Percentiles rank a stretch among this genome's conserved stretches.
These are phyloP conservation scores for Petrocephalus zakoni DNA, from an alignment of 2,113 vertebrate genomes.

Conservation along the genomic window DNA sequence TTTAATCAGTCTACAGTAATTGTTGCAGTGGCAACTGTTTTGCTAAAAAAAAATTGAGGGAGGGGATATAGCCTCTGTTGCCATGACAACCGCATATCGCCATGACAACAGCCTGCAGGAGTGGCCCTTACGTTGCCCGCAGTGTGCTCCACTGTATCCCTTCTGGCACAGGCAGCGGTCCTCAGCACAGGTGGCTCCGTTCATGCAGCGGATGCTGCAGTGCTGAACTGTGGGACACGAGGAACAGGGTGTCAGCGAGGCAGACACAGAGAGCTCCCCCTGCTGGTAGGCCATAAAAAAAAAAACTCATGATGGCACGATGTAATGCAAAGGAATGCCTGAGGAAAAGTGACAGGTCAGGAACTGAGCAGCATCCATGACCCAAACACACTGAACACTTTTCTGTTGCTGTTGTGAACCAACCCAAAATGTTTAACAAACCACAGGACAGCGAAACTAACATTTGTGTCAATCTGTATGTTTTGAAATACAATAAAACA, in stretches of 20 bases:
- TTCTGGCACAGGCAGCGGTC: constrained; percentile 90
- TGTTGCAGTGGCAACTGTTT: neutral
- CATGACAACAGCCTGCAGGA: no score
- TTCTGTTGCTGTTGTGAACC: neutral
- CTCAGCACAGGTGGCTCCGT: constrained; percentile 88
- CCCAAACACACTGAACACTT: neutral
- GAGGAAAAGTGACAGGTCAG: neutral
- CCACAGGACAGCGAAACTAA: neutral
- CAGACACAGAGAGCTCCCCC: neutral
- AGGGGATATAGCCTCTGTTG: neutral
- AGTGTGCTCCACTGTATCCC: constrained; percentile 87
- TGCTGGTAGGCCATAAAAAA: neutral
- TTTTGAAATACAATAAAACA: neutral
- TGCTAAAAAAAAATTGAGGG: neutral
- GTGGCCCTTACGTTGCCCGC: constrained; percentile 84
- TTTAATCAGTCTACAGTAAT: neutral
- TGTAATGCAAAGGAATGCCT: neutral
- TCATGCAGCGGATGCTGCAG: constrained; percentile 95
- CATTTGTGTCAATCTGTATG: neutral
- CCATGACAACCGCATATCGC: neutral
- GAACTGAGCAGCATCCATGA: neutral
- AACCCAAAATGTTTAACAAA: neutral
- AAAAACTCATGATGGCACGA: neutral
- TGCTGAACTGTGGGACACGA: constrained; percentile 71
- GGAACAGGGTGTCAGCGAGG: neutral